These are phyloP conservation scores for Colletes gigas DNA, from an alignment of 1,140 invertebrate species.

Conservation along the genomic window DNA sequence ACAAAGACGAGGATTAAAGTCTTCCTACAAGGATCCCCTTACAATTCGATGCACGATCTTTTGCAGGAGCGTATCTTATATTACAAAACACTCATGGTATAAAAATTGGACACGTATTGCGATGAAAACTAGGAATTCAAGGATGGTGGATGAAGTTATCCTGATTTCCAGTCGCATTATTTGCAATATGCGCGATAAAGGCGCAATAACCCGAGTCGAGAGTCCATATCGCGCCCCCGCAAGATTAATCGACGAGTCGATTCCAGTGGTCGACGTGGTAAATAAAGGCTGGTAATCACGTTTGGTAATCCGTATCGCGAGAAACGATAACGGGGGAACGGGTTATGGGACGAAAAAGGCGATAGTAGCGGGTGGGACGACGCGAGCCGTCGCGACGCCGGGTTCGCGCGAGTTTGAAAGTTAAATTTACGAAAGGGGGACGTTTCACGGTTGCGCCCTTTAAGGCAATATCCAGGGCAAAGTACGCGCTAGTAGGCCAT, in stretches of 20 bases:
- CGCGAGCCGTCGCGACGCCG: not conserved
- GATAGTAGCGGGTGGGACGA: not conserved
- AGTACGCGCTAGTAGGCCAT: slow-evolving; percentile 51
- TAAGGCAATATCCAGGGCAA: slow-evolving; percentile 54
- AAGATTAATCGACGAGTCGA: too few relatives aligned
- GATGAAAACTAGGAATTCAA: too few relatives aligned
- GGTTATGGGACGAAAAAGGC: not conserved
- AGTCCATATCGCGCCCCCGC: slow-evolving; percentile 11
- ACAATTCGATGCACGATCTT: too few relatives aligned
- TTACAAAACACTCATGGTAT: too few relatives aligned
- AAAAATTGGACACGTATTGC: too few relatives aligned
- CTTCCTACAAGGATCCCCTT: too few relatives aligned
- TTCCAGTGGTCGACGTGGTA: too few relatives aligned
- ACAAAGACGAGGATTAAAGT: too few relatives aligned
- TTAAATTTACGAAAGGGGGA: slow-evolving; percentile 42
- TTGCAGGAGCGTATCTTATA: too few relatives aligned
- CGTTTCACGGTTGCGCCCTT: slow-evolving; percentile 49
- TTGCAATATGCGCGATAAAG: slow-evolving; percentile 15
- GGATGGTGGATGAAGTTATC: too few relatives aligned
- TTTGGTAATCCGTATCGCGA: too few relatives aligned
- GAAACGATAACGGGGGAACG: too few relatives aligned
- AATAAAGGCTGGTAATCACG: not conserved
- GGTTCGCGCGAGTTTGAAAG: slow-evolving; percentile 31
- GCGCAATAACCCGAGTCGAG: not conserved
- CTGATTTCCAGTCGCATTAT: not conserved